Evolutionary conservation across 2,113 vertebrate species (phyloP).

Genomic region (Caloenas nicobarica): DNA sequence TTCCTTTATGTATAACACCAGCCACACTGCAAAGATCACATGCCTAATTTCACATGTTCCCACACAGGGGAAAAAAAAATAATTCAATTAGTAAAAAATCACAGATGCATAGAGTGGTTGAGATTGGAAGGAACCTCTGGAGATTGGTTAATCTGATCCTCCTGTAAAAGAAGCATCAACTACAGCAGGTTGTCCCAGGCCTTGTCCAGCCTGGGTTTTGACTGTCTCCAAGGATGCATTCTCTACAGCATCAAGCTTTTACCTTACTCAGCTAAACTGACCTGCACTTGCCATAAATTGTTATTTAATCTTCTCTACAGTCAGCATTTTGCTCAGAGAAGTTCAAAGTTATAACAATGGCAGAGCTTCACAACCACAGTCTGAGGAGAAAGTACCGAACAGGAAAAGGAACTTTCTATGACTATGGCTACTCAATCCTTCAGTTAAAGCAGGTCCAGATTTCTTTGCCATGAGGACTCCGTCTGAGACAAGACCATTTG

Average conservation of each 20-base stretch:
- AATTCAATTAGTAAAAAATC: neutral
- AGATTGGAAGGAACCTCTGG: neutral
- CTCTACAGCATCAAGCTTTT: neutral
- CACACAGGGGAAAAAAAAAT: too few species aligned
- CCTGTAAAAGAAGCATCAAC: neutral
- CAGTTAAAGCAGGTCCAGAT: neutral
- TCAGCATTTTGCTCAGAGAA: neutral
- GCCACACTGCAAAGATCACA: neutral
- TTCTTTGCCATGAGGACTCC: neutral
- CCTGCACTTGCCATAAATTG: neutral
- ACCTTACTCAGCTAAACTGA: neutral
- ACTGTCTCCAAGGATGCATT: neutral
- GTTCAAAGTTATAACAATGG: rapidly evolving
- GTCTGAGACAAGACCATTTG: neutral
- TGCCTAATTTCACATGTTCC: neutral
- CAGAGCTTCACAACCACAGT: neutral
- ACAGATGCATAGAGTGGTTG: neutral
- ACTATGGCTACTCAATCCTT: neutral
- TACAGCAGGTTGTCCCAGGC: neutral
- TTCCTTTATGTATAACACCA: neutral
- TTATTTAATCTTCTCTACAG: neutral
- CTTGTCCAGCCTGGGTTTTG: neutral
- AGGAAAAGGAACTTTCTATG: neutral
- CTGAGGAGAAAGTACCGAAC: neutral
- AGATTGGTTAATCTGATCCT: neutral